Evolutionary conservation across 2,113 vertebrate species (phyloP).

Genomic region (Sarotherodon lohbergeri): DNA sequence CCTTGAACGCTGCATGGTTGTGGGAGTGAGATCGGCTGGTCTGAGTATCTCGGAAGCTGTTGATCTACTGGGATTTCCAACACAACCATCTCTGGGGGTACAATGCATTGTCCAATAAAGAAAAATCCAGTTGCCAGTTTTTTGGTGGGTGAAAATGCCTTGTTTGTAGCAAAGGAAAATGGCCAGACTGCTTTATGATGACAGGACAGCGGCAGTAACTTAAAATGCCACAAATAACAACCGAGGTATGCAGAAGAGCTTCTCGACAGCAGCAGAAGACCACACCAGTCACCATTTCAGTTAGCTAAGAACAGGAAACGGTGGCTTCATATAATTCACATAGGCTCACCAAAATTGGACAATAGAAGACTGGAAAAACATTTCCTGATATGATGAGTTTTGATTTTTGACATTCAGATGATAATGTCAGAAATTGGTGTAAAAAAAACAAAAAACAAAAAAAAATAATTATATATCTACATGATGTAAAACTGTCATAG

Average conservation of each 20-base stretch:
- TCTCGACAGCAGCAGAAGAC: not conserved
- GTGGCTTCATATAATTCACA: not conserved
- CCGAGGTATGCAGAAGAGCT: not conserved
- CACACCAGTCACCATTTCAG: not conserved
- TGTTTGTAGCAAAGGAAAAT: not conserved
- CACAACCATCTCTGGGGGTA: not conserved
- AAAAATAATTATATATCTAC: not conserved
- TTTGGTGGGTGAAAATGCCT: not conserved
- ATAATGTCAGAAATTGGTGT: too few species aligned
- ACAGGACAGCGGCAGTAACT: not conserved
- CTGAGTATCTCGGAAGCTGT: not conserved
- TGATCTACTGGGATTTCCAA: not conserved
- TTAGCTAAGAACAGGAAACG: not conserved
- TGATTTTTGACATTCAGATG: not conserved
- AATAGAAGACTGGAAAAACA: not conserved
- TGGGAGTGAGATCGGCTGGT: not conserved
- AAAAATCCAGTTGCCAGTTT: not conserved
- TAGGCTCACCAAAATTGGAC: not conserved
- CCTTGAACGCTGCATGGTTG: too few species aligned
- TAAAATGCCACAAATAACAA: not conserved
- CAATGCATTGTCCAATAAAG: too few species aligned
- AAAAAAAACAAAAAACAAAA: not conserved
- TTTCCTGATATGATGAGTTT: accelerated
- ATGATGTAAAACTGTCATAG: not conserved
- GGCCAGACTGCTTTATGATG: not conserved